A percentile compares a stretch with the other conserved stretches of the same genome.
Evolutionary conservation across 2,797 vertebrate genomes (phyloP).

Genomic region (Gadopsis marmoratus): DNA sequence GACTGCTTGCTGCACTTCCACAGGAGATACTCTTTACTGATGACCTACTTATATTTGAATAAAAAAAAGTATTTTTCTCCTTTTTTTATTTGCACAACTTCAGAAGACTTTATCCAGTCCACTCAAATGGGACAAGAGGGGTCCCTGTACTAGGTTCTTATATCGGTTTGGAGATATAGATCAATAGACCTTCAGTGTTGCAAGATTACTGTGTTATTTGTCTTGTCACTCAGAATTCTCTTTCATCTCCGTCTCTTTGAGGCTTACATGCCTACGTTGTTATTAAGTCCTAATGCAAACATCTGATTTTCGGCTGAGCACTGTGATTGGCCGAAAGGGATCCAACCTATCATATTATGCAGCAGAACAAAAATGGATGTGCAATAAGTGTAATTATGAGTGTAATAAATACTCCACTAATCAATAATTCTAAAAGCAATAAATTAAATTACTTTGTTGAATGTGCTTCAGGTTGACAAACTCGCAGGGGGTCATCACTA

Average conservation of each 20-base stretch:
- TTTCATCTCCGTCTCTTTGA: conserved; percentile 55
- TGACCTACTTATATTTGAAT: conserved; percentile 65
- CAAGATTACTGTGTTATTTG: conserved; percentile 44
- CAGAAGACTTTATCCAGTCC: conserved; percentile 41
- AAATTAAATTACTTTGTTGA: too few relatives aligned
- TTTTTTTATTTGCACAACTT: conserved; percentile 35
- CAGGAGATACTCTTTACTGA: conserved; percentile 61
- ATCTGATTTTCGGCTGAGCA: conserved; percentile 19
- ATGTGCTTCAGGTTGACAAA: neutral
- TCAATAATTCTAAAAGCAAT: neutral
- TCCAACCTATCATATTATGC: neutral
- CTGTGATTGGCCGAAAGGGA: neutral
- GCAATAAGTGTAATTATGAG: neutral
- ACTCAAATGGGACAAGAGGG: conserved; percentile 21
- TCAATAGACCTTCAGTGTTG: conserved; percentile 41
- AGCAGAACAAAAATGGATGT: neutral
- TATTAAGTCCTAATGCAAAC: conserved; percentile 7
- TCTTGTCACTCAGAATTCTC: conserved; percentile 42
- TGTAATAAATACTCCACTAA: neutral
- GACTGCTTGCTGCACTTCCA: conserved; percentile 44
- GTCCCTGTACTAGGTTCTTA: conserved; percentile 25
- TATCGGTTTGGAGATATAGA: conserved; percentile 30
- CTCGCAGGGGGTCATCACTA: too few relatives aligned
- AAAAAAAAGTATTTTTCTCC: conserved; percentile 16
- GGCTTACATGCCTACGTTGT: conserved; percentile 2